Evolutionary conservation across 2,888 invertebrate genomes (phyloP).

Genomic region (Agonum fuliginosum): DNA sequence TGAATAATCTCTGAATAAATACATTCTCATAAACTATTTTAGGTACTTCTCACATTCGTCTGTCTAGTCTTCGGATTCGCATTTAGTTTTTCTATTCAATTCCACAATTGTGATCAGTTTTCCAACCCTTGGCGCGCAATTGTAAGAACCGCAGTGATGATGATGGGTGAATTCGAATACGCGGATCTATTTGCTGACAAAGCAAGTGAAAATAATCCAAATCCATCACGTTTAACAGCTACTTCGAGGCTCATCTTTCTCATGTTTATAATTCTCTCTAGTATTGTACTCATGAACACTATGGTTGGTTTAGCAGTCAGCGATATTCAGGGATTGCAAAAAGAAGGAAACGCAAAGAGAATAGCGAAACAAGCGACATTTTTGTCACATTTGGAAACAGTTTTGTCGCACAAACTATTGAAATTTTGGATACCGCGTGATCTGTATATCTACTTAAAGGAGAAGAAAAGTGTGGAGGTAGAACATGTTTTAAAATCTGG

Average conservation of each 20-base stretch:
- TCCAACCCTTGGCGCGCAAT: conserved; percentile 71
- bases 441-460: no score
- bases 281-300: conserved; percentile 76
- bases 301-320: conserved; percentile 76
- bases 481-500: conserved; percentile 45
- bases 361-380: conserved; percentile 71
- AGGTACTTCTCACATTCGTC: conserved; percentile 75
- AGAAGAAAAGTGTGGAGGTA: conserved; percentile 10
- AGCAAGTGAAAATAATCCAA: conserved; percentile 61
- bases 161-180: conserved; percentile 77
- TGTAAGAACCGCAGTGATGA: conserved; percentile 76
- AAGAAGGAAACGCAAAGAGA: conserved; percentile 68
- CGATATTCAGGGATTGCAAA: conserved; percentile 72
- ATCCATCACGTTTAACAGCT: conserved; percentile 63
- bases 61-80: conserved; percentile 76
- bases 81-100: conserved; percentile 75
- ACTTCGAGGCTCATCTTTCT: conserved; percentile 73
- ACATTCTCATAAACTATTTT: conserved; percentile 59
- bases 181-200: conserved; percentile 69
- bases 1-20: neutral
- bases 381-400: conserved; percentile 69
- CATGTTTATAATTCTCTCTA: conserved; percentile 74
- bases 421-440: conserved; percentile 47
- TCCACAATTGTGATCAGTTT: conserved; percentile 72
- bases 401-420: conserved; percentile 63